A percentile compares a stretch with the other conserved stretches of the same genome.
phyloP scores from a whole-genome alignment of 2,888 invertebrate species.

The Ornithoptera alexandrae region DNA sequence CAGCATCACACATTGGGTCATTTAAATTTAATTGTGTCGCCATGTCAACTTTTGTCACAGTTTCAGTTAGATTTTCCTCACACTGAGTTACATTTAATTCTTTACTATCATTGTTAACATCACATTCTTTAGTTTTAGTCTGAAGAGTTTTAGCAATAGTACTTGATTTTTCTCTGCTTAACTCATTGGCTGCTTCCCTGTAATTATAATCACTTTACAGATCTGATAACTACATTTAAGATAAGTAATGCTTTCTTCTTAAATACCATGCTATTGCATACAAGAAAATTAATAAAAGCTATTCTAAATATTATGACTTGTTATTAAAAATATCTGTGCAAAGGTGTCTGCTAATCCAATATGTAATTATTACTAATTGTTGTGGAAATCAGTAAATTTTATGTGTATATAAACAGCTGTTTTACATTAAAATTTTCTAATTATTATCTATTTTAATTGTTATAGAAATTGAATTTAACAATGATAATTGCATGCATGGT shows the following conservation, averaged over 20 bases:
- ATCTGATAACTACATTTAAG: not conserved
- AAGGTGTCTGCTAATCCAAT: too few relatives aligned
- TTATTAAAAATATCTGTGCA: too few relatives aligned
- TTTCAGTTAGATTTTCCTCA: slow-evolving; percentile 36
- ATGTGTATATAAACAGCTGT: too few relatives aligned
- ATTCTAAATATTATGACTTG: too few relatives aligned
- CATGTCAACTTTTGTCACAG: slow-evolving; percentile 52
- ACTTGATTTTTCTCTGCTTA: slow-evolving; percentile 63
- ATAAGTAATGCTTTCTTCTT: not conserved
- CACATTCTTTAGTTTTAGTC: slow-evolving; percentile 38
- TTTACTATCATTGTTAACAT: slow-evolving; percentile 34
- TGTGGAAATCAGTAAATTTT: too few relatives aligned
- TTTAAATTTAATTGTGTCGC: slow-evolving; percentile 65
- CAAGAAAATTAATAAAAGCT: too few relatives aligned
- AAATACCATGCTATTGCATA: not conserved
- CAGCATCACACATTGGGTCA: slow-evolving; percentile 55
- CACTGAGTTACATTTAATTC: slow-evolving; percentile 35
- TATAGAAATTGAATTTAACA: too few relatives aligned
- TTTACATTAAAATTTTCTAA: too few relatives aligned
- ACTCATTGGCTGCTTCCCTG: slow-evolving; percentile 68
- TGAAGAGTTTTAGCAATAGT: slow-evolving; percentile 43
- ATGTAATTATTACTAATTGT: too few relatives aligned
- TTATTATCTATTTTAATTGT: too few relatives aligned
- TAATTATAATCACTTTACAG: slow-evolving; percentile 31
- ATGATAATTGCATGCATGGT: too few relatives aligned